A percentile compares a stretch with the other conserved stretches of the same genome.
phyloP scores from a whole-genome alignment of 1,140 invertebrate genomes.

The Stegodyphus dumicola region DNA sequence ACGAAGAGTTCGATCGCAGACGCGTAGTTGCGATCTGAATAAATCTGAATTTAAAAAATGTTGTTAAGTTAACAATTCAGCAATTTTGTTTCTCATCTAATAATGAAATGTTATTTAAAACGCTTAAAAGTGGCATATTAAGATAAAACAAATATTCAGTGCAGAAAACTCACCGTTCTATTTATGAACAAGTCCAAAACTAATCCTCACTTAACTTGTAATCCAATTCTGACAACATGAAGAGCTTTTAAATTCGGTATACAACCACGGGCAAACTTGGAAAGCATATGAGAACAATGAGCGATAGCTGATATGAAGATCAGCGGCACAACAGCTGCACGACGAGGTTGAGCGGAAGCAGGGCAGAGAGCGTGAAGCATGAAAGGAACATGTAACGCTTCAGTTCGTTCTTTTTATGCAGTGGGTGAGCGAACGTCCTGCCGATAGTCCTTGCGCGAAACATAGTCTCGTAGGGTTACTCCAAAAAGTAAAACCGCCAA shows the following conservation, averaged over 20 bases:
- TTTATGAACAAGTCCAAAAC: neutral
- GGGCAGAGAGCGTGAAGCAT: constrained; percentile 46
- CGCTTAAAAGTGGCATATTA: too few relatives aligned
- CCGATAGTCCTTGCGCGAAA: neutral
- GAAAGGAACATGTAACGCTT: constrained; percentile 37
- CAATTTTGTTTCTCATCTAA: too few relatives aligned
- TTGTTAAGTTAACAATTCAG: too few relatives aligned
- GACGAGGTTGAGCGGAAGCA: constrained; percentile 30
- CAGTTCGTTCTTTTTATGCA: constrained; percentile 43
- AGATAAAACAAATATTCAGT: neutral
- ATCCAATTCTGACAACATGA: constrained; percentile 16
- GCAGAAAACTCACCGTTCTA: neutral
- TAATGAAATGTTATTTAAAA: too few relatives aligned
- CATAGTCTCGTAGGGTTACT: too few relatives aligned
- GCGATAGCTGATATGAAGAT: neutral
- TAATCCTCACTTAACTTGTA: constrained; percentile 11
- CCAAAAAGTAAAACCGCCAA: too few relatives aligned
- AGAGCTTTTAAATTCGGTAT: neutral
- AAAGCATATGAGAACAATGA: constrained; percentile 21
- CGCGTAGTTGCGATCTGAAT: too few relatives aligned
- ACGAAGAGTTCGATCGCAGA: too few relatives aligned
- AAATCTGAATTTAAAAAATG: too few relatives aligned
- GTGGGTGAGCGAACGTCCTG: constrained; percentile 46
- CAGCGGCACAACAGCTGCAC: constrained; percentile 26
- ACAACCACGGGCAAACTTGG: neutral